Conservation (phyloP, 2,888 invertebrate genomes). For the Acleris emargana region DNA sequence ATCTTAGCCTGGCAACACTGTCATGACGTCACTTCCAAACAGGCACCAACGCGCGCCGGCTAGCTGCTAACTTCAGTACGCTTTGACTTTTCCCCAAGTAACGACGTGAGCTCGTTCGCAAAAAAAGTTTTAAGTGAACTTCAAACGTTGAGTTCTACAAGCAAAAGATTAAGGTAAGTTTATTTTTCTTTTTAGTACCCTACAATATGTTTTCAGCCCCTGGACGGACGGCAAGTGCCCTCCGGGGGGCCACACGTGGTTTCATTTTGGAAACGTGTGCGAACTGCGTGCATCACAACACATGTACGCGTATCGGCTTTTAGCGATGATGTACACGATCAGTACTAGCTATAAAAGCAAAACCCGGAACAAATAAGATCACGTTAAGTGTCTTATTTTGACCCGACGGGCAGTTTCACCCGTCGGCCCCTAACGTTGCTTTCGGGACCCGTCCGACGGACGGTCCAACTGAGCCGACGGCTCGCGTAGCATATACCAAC, state of each 20-base stretch:
- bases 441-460: not conserved
- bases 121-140: slow-evolving; percentile 4
- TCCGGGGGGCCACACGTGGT: not conserved
- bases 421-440: too few relatives aligned
- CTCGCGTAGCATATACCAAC: too few relatives aligned
- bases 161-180: slow-evolving; percentile 8
- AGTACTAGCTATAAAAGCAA: too few relatives aligned
- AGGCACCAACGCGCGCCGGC: slow-evolving; percentile 4
- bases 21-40: not conserved
- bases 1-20: slow-evolving; percentile 5
- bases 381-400: not conserved
- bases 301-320: too few relatives aligned
- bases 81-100: slow-evolving; percentile 15
- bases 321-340: too few relatives aligned
- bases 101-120: slow-evolving; percentile 21
- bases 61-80: slow-evolving; percentile 22
- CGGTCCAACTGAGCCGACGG: not conserved
- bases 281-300: too few relatives aligned
- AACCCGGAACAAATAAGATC: not conserved
- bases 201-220: not conserved
- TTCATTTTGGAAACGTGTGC: too few relatives aligned
- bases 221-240: not conserved
- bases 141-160: slow-evolving; percentile 10
- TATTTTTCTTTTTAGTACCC: slow-evolving; percentile 1
- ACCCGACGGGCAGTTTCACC: too few relatives aligned